These are phyloP conservation scores for Plecotus auritus DNA, from an alignment of 2,113 vertebrate species.

Conservation along the genomic window DNA sequence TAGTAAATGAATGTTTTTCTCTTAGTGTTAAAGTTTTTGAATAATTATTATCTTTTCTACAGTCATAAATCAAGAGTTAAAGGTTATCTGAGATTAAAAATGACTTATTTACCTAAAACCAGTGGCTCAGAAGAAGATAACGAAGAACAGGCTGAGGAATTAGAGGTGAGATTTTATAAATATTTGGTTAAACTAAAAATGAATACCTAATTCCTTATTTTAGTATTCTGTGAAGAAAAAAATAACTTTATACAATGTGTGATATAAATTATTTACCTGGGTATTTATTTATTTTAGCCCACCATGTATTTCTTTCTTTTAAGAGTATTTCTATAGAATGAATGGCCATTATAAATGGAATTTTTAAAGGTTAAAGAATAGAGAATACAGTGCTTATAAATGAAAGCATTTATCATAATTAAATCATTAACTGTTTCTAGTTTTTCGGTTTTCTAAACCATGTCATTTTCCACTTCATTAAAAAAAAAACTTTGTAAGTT, in stretches of 20 bases:
- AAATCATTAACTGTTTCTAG: neutral
- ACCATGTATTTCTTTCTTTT: neutral
- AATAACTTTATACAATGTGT: neutral
- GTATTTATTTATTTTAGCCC: constrained; percentile 10
- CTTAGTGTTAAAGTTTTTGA: constrained; percentile 26
- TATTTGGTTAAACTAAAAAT: constrained; percentile 23
- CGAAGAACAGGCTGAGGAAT: constrained; percentile 88
- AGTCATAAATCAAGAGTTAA: constrained; percentile 97
- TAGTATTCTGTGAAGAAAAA: neutral
- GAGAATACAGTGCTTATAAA: neutral
- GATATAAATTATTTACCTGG: neutral
- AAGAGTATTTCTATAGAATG: neutral
- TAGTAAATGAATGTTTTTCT: constrained; percentile 23
- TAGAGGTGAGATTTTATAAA: constrained; percentile 85
- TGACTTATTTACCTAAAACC: constrained; percentile 96
- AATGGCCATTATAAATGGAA: neutral
- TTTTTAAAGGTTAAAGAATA: neutral
- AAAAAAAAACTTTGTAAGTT: constrained; percentile 26
- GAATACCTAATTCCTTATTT: neutral
- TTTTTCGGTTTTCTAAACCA: constrained; percentile 3
- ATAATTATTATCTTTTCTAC: constrained; percentile 68
- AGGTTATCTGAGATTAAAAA: constrained; percentile 96
- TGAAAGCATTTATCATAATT: neutral
- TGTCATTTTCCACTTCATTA: neutral
- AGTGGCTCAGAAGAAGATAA: constrained; percentile 88